Evolutionary conservation across 2,797 vertebrate species (phyloP).

Genomic region (Nannoperca obscura): DNA sequence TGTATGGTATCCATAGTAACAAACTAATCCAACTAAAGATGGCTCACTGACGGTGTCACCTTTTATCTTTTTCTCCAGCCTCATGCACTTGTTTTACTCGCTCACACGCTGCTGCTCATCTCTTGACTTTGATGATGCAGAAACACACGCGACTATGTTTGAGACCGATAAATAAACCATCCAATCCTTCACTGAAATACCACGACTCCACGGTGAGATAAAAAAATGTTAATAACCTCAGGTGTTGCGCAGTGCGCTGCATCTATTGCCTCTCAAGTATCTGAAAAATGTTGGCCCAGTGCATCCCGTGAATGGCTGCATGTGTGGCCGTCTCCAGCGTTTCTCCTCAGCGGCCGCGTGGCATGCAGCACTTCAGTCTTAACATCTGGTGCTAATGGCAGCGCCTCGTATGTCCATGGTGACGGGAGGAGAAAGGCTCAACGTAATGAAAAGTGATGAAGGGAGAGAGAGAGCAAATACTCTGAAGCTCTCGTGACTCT

Average conservation of each 20-base stretch:
- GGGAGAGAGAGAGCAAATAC: background rate
- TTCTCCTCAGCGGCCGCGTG: slow-evolving; percentile 1
- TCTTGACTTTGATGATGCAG: slow-evolving; percentile 6
- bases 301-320: slow-evolving; percentile 3
- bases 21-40: slow-evolving; percentile 62
- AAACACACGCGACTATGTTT: slow-evolving; percentile 16
- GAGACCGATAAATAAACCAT: slow-evolving; percentile 31
- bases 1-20: slow-evolving; percentile 72
- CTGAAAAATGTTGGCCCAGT: slow-evolving; percentile 6
- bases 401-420: background rate
- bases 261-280: slow-evolving; percentile 15
- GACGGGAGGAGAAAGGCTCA: slow-evolving; percentile 4
- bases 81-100: slow-evolving; percentile 7
- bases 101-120: slow-evolving; percentile 2
- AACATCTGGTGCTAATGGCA: slow-evolving; percentile 18
- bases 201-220: slow-evolving; percentile 15
- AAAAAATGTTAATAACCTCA: slow-evolving; percentile 36
- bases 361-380: slow-evolving; percentile 32
- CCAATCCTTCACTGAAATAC: slow-evolving; percentile 22
- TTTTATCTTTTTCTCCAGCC: slow-evolving; percentile 39
- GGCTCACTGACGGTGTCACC: slow-evolving; percentile 52
- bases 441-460: slow-evolving; percentile 9
- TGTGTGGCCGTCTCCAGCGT: background rate
- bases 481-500: background rate
- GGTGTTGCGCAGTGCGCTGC: background rate